Percentiles rank a stretch among this genome's conserved stretches.
phyloP scores from a whole-genome alignment of 2,888 invertebrate species.

The Spodoptera littoralis region DNA sequence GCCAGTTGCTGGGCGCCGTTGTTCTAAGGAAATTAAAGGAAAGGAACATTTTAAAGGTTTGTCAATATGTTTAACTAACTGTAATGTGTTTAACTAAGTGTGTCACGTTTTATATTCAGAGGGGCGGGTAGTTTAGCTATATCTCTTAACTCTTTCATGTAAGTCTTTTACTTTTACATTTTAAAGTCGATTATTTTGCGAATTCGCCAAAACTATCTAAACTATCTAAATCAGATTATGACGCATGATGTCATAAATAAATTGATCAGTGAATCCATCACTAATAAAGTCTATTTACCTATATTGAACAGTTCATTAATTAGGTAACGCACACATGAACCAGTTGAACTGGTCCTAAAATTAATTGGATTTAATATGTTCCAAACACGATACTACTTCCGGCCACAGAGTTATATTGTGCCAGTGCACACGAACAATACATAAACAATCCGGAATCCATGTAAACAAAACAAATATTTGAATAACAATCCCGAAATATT shows the following conservation, averaged over 20 bases:
- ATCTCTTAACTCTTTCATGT: no score
- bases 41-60: no score
- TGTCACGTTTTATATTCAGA: no score
- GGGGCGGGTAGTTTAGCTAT: no score
- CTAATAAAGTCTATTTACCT: conserved; percentile 20
- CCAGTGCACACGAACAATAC: conserved; percentile 6
- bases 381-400: conserved; percentile 21
- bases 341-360: conserved; percentile 4
- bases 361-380: conserved; percentile 34
- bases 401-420: conserved; percentile 24
- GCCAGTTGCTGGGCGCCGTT: conserved; percentile 98
- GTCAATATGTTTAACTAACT: no score
- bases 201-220: no score
- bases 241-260: no score
- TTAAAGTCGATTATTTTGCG: no score
- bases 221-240: no score
- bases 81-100: no score
- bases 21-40: conserved; percentile 89
- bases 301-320: conserved; percentile 29
- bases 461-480: conserved; percentile 11
- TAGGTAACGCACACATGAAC: conserved; percentile 3
- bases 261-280: conserved; percentile 16
- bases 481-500: conserved; percentile 2
- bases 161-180: no score
- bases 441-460: conserved; percentile 12